These are phyloP conservation scores for Thunnus maccoyii DNA, from an alignment of 2,113 vertebrate species.

Conservation along the genomic window DNA sequence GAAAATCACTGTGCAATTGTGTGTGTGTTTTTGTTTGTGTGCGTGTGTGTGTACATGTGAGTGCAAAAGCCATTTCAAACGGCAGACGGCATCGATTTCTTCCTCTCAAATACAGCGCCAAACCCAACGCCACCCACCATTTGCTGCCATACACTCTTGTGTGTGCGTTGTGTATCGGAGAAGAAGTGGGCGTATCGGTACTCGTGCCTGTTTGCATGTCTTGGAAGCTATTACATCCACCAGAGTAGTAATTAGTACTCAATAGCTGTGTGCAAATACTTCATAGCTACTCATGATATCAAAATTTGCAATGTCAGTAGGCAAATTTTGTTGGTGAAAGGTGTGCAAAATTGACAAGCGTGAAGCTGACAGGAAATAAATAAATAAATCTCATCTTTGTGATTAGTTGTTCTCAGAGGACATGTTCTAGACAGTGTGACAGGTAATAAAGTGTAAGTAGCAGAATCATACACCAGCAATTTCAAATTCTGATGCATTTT, in stretches of 20 bases:
- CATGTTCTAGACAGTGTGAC: neutral
- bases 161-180: neutral
- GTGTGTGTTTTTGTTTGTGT: constrained; percentile 19
- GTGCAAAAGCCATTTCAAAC: constrained; percentile 37
- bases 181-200: neutral
- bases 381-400: neutral
- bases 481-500: neutral
- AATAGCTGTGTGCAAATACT: neutral
- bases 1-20: constrained; percentile 52
- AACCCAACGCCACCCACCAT: neutral
- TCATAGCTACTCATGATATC: neutral
- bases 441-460: neutral
- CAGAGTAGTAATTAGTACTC: neutral
- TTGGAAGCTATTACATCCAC: constrained; percentile 3
- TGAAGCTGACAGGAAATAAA: neutral
- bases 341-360: too few species aligned
- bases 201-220: neutral
- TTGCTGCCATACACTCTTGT: neutral
- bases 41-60: constrained; percentile 1
- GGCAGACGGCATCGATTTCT: constrained; percentile 32
- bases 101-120: constrained; percentile 15
- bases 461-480: neutral
- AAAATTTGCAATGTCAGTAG: neutral
- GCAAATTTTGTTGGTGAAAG: neutral
- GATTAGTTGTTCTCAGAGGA: neutral